Base-by-base conservation (phyloP, 92 coral and sea anemone species). In the Hydrozoanthus gracilis region DNA sequence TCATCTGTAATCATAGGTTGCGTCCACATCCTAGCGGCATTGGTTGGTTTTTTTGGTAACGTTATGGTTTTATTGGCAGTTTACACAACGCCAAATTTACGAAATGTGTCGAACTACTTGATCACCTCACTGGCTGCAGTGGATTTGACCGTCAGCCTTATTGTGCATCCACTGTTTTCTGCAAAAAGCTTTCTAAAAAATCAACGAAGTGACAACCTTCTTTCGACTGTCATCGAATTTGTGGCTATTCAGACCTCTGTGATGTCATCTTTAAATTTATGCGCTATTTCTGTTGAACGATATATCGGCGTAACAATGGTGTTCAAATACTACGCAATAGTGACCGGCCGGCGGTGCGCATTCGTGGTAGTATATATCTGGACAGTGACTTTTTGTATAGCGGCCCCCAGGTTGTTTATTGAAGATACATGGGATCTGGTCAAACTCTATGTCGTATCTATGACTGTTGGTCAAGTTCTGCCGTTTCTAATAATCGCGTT, bases 401-500 rank as follows among this genome's bases (percentile, higher is more conserved):
- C 83, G 4, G 44, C 48, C 9, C 72, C 83, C 7, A 78, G 83
- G 13, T 71, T 78, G 39, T 78, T 78, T 44, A 78, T 78, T 17
- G 12, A 17, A 44, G 55, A 78, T 11, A 58, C 83, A 44, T 46
- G 47, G 6, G 56, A 44, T 4, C 69, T 78, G n/a, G 83, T 78
- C 20, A 78, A 60, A 16, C 83, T 78, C 3, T 78, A 78, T 55
- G 44, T 78, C 16, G 50, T 47, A 3, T 58, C 83, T 44, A 71
- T 60, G 83, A 78, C 83, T 12, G 4, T 78, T 16, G 83, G 83
- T 8, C 83, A 78, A 14, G 56, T 78, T 78, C 47, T 78, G 8
- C 83, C 83, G 51, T 78, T 78, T 46, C n/a, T 78, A 54, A 78
- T 78, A 78, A 78, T 78, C 71, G 83, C 83, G 71, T 78, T 78